phyloP scores from a whole-genome alignment of 2,888 invertebrate species.

The Carcina quercana region DNA sequence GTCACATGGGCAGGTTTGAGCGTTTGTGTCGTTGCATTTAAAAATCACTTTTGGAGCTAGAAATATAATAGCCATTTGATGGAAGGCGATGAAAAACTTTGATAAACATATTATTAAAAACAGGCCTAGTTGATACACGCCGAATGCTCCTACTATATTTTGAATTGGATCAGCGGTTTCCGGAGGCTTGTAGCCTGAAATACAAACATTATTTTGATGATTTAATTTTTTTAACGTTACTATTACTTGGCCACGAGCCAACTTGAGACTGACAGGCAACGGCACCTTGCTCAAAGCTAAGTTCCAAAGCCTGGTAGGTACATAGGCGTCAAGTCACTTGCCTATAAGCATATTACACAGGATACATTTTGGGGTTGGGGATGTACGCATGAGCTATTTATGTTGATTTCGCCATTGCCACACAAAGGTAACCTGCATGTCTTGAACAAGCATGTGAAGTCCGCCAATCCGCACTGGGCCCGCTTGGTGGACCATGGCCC shows the following conservation, averaged over 20 bases:
- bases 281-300: background rate
- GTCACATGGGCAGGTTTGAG: slow-evolving; percentile 70
- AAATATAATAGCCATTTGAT: slow-evolving; percentile 69
- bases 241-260: background rate
- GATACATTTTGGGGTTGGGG: too few relatives aligned
- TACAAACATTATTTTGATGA: background rate
- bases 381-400: too few relatives aligned
- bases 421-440: too few relatives aligned
- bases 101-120: slow-evolving; percentile 49
- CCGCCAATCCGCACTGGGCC: too few relatives aligned
- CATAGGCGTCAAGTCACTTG: too few relatives aligned
- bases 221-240: background rate
- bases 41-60: slow-evolving; percentile 56
- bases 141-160: slow-evolving; percentile 58
- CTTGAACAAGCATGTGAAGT: too few relatives aligned
- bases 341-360: too few relatives aligned
- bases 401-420: too few relatives aligned
- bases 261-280: too few relatives aligned
- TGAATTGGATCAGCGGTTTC: slow-evolving; percentile 43
- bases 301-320: too few relatives aligned
- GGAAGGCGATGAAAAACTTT: slow-evolving; percentile 65
- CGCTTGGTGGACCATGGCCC: too few relatives aligned
- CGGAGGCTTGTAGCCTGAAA: slow-evolving; percentile 23
- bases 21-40: slow-evolving; percentile 30
- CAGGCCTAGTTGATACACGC: slow-evolving; percentile 64